Evolutionary conservation across 2,113 vertebrate genomes (phyloP), one percentile per base, ranked within the genome.

Genomic region (Amblyopsis rosae): DNA sequence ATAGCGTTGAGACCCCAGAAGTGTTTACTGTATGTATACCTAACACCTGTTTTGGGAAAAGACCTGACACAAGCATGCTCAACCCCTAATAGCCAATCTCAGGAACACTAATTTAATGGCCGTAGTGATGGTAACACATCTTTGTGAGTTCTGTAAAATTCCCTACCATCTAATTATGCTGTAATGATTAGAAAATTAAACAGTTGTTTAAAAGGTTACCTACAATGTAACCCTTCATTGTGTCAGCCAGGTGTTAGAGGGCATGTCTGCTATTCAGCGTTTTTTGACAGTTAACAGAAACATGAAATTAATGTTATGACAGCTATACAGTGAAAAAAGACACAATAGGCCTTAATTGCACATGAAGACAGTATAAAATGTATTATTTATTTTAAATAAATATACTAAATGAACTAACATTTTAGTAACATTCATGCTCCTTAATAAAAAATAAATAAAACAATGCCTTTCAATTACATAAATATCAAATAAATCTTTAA

Each of bases 401-500:
- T 26, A 26, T 59, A 3, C 59, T 13, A 26, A 26, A n/a, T n/a
- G n/a, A n/a, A 26, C 26, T 47, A 33, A 45, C 15, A 64, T 53
- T 45, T 58, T 35, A 35, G 3, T 59, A 48, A 59, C 26, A 26
- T 33, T 70, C 17, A 13, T 62, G 56, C 59, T 54, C 47, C 13
- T 55, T 71, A 41, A 75, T 76, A 68, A 0, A 41, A 41, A 41
- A 41, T 8, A 41, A 66, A 77, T 26, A 26, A 26, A 26, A 26
- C 26, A 75, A 63, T 6, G n/a, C 11, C 64, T 59, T 68, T 59
- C 33, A 45, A 53, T 62, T 54, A 59, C 47, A 47, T 54, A 55
- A 68, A 15, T 46, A 57, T 68, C 8, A 66, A 68, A 58, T 49
- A 75, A 64, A 67, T 62, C 71, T 57, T 45, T 80, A 58, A 45